Base-by-base conservation (phyloP, 1,140 invertebrate genomes). In the Drosophila sproati region DNA sequence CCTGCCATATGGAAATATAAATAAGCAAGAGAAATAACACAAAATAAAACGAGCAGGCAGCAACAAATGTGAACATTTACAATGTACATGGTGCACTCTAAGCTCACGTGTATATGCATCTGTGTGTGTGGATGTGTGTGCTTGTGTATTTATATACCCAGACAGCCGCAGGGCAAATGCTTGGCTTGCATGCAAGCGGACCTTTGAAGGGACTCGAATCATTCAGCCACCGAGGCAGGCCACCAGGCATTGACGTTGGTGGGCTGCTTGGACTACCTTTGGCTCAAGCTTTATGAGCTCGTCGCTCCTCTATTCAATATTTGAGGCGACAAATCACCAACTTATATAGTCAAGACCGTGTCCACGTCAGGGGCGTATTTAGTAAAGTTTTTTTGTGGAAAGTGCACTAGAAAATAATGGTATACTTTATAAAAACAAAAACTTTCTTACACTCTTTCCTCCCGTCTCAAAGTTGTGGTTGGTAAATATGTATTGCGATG, bases 141-240 rank as follows among this genome's bases (percentile, higher is more conserved):
- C 29, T 74, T 54, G 37, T 54, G 62, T 70, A 59, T 29, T 74
- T 54, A 29, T 54, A 51, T 45, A 67, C 32, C 73, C 60, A 77
- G 76, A 79, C 59, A 41, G 80, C 52, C 80, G 50, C 66, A 61
- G 80, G 80, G 80, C 80, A 50, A 82, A 82, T 83, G 80, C 67
- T 78, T 71, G 54, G 48, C 75, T 82, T 83, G 80, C 80, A 82
- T 82, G 80, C 80, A 76, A 78, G 77, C 63, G 76, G 67, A 79
- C 77, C 50, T 43, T 50, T 82, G 73, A 82, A 74, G 72, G 70
- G 61, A 61, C 71, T 66, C 55, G 29, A 20, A 54, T 37, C 45
- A 35, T 12, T 39, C 10, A 5, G 41, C 12, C 7, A 3, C 39
- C 10, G 10, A 48, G 10, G 10, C 43, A 1, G 2, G n/a, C 7